These are phyloP conservation scores for Campaea margaritaria DNA, from an alignment of 2,888 invertebrate genomes.

Conservation along the genomic window DNA sequence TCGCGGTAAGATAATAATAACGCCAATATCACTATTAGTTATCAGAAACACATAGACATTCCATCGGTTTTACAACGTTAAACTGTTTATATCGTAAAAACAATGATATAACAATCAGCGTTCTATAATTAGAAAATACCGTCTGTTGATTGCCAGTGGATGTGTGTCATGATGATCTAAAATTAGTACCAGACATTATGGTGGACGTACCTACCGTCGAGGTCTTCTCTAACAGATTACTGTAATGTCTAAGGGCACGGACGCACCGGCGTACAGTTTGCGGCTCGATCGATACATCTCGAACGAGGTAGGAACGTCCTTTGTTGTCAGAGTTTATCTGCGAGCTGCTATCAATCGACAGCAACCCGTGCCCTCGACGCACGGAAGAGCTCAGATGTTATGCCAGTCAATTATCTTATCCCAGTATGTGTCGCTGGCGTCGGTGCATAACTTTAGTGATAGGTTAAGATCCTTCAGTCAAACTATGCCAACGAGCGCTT, in stretches of 20 bases:
- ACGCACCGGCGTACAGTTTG: too few species aligned
- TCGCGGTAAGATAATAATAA: neutral
- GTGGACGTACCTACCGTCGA: constrained; percentile 39
- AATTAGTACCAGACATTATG: constrained; percentile 50
- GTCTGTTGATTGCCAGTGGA: constrained; percentile 42
- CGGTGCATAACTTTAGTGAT: too few species aligned
- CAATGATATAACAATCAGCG: constrained; percentile 48
- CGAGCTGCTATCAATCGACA: too few species aligned
- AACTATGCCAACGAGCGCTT: too few species aligned
- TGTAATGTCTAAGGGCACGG: constrained; percentile 2
- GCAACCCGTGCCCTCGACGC: too few species aligned
- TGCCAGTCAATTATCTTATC: too few species aligned
- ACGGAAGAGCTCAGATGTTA: too few species aligned
- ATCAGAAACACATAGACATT: neutral
- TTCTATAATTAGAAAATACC: constrained; percentile 54
- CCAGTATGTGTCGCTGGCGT: too few species aligned
- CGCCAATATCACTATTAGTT: neutral
- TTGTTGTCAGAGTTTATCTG: too few species aligned
- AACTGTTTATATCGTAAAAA: constrained; percentile 49
- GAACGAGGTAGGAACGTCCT: too few species aligned
- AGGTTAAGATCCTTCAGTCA: too few species aligned
- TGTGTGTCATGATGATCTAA: constrained; percentile 50
- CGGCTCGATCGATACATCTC: too few species aligned
- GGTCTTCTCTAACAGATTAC: constrained; percentile 44
- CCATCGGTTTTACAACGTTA: constrained; percentile 24